These are phyloP conservation scores for Stegodyphus mimosarum DNA, from an alignment of 1,140 invertebrate species.

Conservation along the genomic window DNA sequence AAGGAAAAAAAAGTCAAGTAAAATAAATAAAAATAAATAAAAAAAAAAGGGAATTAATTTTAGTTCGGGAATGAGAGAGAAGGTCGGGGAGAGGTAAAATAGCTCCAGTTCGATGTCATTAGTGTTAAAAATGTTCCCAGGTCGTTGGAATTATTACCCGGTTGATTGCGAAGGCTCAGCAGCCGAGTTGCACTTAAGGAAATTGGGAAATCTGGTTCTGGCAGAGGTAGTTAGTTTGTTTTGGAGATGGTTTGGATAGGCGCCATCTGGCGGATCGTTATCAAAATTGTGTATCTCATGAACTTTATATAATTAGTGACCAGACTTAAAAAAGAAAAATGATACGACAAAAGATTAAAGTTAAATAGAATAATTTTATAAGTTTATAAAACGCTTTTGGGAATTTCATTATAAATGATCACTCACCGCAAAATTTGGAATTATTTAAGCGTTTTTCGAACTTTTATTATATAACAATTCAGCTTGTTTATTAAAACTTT, in stretches of 20 bases:
- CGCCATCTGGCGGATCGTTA: conserved; percentile 36
- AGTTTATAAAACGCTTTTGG: too few relatives aligned
- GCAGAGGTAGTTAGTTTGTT: conserved; percentile 27
- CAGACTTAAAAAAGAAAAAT: too few relatives aligned
- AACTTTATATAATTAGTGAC: too few relatives aligned
- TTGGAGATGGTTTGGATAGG: conserved; percentile 13
- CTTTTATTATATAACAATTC: too few relatives aligned
- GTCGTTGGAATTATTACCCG: conserved; percentile 35
- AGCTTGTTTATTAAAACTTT: too few relatives aligned
- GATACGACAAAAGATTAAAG: too few relatives aligned
- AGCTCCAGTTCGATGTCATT: conserved; percentile 29
- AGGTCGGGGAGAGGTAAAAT: background rate
- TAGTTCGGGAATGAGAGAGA: background rate
- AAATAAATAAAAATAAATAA: too few relatives aligned
- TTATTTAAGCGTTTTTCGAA: too few relatives aligned
- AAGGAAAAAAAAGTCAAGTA: too few relatives aligned
- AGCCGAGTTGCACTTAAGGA: conserved; percentile 26
- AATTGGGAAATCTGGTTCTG: conserved; percentile 35
- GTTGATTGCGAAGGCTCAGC: conserved; percentile 23
- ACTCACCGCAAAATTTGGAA: too few relatives aligned
- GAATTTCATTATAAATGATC: too few relatives aligned
- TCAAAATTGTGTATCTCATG: background rate
- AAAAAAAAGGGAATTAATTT: conserved; percentile 17
- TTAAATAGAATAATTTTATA: too few relatives aligned
- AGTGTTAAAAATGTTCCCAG: conserved; percentile 46